A percentile compares a stretch with the other conserved stretches of the same genome.
phyloP scores from a whole-genome alignment of 64 coral and sea anemone species.

The Montipora sp. region DNA sequence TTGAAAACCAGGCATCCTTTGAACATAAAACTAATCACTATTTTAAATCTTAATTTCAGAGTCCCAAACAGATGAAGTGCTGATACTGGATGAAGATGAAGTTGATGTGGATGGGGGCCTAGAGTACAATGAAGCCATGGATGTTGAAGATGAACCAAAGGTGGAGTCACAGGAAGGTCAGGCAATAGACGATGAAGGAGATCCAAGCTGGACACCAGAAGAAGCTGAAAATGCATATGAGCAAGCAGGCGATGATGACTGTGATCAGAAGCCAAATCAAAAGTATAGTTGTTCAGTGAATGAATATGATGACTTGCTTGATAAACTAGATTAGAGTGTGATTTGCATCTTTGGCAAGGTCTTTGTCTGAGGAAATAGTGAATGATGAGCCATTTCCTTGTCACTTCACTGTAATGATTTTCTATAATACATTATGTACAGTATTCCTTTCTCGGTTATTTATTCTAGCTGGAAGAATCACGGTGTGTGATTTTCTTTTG shows the following conservation, averaged over 20 bases:
- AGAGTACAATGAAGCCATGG: slow-evolving; percentile 9
- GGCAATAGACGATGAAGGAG: slow-evolving; percentile 29
- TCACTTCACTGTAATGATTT: too few species aligned
- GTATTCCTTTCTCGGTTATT: not conserved
- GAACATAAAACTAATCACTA: not conserved
- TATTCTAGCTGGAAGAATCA: not conserved
- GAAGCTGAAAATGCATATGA: slow-evolving; percentile 42
- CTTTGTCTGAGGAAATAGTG: too few species aligned
- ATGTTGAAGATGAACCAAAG: slow-evolving; percentile 16
- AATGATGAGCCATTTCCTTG: too few species aligned
- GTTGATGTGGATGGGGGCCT: not conserved
- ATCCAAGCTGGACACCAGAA: slow-evolving; percentile 48
- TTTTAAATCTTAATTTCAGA: slow-evolving; percentile 16
- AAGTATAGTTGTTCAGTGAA: not conserved
- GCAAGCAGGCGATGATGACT: slow-evolving; percentile 44
- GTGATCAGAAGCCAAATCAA: slow-evolving; percentile 32
- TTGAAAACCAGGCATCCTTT: too few species aligned
- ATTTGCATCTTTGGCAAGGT: too few species aligned
- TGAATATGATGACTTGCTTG: too few species aligned
- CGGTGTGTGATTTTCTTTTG: too few species aligned
- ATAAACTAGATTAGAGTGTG: too few species aligned
- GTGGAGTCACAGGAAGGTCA: not conserved
- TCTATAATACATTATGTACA: too few species aligned
- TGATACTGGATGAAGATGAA: slow-evolving; percentile 3
- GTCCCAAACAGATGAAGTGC: slow-evolving; percentile 13